Evolutionary conservation across 2,113 vertebrate species (phyloP), one percentile per base, ranked within the genome.

Genomic region (Phasianus colchicus): DNA sequence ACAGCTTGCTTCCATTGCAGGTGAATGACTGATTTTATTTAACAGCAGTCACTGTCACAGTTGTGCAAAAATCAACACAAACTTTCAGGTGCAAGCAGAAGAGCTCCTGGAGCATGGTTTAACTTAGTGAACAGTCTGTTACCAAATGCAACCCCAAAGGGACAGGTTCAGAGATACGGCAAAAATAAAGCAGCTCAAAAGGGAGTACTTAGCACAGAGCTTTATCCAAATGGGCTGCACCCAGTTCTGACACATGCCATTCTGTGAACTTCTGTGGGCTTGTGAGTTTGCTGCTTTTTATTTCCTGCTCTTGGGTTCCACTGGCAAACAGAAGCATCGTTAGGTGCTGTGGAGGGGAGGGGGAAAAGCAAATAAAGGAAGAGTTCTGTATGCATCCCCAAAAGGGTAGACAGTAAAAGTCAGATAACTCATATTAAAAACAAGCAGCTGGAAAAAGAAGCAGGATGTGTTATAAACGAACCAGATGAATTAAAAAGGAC

Each of bases 341-440:
- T 34, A 78, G 90, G 63, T 64, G 18, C 15, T n/a, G 70, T 9
- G 50, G 69, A 86, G 52, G 24, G n/a, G 24, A 89, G 45, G 40
- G 65, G 84, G 67, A 94, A 93, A 83, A 93, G 64, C 76, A 93
- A 92, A 93, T 74, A 96, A 83, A 94, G 79, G 76, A 94, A 95
- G 71, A 85, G 55, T 52, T 92, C 83, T 76, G 82, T 83, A 38
- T 86, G 88, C n/a, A 87, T 77, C 75, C 82, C 88, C 95, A 89
- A 79, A 91, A 74, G 40, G 88, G 88, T 63, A 81, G 60, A 76
- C 69, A 86, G 87, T 60, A 89, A 86, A 95, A 91, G 87, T 93
- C 89, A 92, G 79, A 91, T 89, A 82, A 72, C 32, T 89, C 57
- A 67, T 55, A 85, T n/a, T 70, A 48, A 70, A 85, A 70, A 45